Evolutionary conservation across 2,113 vertebrate genomes (phyloP).

Genomic region (Isichthys henryi): DNA sequence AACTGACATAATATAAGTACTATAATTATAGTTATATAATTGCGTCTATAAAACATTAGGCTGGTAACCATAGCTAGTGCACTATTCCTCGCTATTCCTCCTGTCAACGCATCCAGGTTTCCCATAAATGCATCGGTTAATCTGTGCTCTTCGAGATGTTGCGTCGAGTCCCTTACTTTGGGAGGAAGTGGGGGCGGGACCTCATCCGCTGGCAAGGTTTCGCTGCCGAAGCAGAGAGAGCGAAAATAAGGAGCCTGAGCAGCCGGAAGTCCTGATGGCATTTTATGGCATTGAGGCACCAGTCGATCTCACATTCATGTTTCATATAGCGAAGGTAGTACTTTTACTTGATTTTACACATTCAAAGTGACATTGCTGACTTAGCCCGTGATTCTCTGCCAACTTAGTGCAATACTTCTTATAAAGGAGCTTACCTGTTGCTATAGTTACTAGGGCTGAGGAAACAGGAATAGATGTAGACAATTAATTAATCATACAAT

Average conservation of each 20-base stretch:
- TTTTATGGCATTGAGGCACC: background rate
- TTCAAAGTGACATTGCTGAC: too few relatives aligned
- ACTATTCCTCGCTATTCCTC: background rate
- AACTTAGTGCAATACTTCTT: background rate
- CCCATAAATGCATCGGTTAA: background rate
- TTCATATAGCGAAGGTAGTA: background rate
- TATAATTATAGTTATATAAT: background rate
- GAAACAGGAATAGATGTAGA: constrained; percentile 20
- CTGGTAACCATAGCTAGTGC: background rate
- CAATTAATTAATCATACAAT: background rate
- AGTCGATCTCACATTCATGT: background rate
- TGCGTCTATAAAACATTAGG: background rate
- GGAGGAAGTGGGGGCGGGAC: constrained; percentile 77
- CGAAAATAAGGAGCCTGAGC: background rate
- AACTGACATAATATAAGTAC: background rate
- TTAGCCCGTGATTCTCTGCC: background rate
- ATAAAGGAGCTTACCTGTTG: constrained; percentile 31
- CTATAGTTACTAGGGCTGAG: constrained; percentile 43
- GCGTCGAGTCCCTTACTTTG: constrained; percentile 58
- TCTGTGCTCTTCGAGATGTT: background rate
- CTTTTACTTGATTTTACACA: background rate
- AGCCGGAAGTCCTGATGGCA: background rate
- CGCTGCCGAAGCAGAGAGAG: constrained; percentile 44
- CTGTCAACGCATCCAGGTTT: background rate
- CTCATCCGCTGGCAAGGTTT: constrained; percentile 35